Base-by-base conservation (phyloP, 2,888 invertebrate species). In the Malthinus seriepunctatus region DNA sequence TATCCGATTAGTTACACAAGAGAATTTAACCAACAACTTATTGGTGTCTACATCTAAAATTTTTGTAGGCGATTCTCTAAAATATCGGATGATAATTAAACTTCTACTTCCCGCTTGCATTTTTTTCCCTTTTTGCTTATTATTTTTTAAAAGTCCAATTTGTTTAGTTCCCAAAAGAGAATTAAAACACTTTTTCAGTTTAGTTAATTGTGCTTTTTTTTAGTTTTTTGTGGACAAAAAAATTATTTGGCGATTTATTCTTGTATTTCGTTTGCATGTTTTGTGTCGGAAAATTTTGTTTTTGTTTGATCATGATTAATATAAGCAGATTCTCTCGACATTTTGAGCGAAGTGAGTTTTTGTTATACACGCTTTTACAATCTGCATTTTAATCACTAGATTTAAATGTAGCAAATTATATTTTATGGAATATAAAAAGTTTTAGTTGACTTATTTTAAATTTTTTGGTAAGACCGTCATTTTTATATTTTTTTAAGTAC, bases 1-100 rank as follows among this genome's bases (percentile, higher is more conserved):
- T 54, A 59, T 59, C 50, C 50, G 46, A 54, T 59, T 59, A 59
- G 39, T 33, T 46, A 53, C 47, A 48, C 34, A 12, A 14, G 23
- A 42, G 39, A n/a, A 15, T 42, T 42, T 15, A 15, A 10, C 12
- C 39, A 15, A 42, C 15, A 42, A 42, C 23, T 42, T 42, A 23
- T 42, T 15, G 15, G 9, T 9, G 23, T 15, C n/a, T n/a, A 42
- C 39, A 42, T n/a, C 15, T 42, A n/a, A 42, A 42, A 42, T 42
- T 42, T 5, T n/a, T 42, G 23, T 8, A n/a, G 7, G 23, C 15
- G 23, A 23, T 23, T 23, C 23, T 23, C 23, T 23, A 23, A 23
- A 23, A 23, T 23, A 23, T 23, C 23, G 23, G 23, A 3, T 23
- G 23, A 23, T 23, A 23, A 23, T 23, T 23, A 23, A 23, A 23